A percentile compares a stretch with the other conserved stretches of the same genome.
These are phyloP conservation scores for Hippocampus barbouri DNA, from an alignment of 2,113 vertebrate genomes.

Conservation along the genomic window DNA sequence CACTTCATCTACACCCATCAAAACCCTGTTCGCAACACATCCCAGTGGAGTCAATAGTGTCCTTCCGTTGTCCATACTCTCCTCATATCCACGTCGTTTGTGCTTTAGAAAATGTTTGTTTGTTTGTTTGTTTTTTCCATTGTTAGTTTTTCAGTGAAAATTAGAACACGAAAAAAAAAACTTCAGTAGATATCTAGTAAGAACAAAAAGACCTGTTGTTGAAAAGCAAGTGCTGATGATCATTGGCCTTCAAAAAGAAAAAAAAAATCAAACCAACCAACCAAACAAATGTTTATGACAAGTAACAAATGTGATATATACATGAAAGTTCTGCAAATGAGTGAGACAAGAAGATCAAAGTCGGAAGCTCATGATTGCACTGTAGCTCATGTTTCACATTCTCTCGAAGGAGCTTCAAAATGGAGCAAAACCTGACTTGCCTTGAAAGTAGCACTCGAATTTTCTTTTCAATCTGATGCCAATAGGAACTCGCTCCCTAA, in stretches of 20 bases:
- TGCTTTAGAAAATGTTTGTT: slow-evolving; percentile 66
- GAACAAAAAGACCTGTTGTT: slow-evolving; percentile 55
- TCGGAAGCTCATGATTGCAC: slow-evolving; percentile 68
- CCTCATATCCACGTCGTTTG: slow-evolving; percentile 54
- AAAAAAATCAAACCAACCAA: slow-evolving; percentile 33
- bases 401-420: slow-evolving; percentile 39
- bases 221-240: slow-evolving; percentile 60
- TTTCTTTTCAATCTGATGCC: neutral
- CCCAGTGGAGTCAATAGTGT: slow-evolving; percentile 48
- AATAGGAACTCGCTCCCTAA: slow-evolving; percentile 12
- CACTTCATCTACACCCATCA: slow-evolving; percentile 53
- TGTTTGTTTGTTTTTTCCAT: slow-evolving; percentile 21
- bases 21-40: slow-evolving; percentile 48
- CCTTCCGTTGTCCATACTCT: slow-evolving; percentile 33
- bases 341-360: slow-evolving; percentile 34
- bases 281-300: slow-evolving; percentile 21
- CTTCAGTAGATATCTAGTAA: slow-evolving; percentile 59
- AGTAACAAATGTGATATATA: slow-evolving; percentile 61
- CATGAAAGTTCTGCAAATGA: slow-evolving; percentile 45
- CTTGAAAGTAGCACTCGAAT: neutral
- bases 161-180: slow-evolving; percentile 63
- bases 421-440: slow-evolving; percentile 40
- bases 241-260: slow-evolving; percentile 25
- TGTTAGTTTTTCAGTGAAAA: slow-evolving; percentile 63
- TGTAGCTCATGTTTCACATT: slow-evolving; percentile 61